phyloP scores from a whole-genome alignment of 2,797 vertebrate genomes.

The Falco cherrug region DNA sequence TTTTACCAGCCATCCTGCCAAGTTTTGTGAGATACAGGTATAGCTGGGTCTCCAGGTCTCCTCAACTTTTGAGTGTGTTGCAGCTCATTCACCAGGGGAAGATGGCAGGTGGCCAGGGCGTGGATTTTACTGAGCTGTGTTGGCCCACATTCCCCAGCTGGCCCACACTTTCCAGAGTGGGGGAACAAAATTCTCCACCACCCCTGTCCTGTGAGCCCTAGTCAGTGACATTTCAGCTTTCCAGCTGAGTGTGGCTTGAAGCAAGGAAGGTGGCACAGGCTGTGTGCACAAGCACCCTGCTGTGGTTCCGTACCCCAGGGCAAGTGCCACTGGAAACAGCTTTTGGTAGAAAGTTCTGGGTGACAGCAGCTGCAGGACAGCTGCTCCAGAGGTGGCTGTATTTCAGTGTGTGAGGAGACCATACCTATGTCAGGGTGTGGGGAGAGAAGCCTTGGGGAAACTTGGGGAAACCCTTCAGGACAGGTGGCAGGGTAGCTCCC shows the following conservation, averaged over 20 bases:
- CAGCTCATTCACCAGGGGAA: conserved; percentile 43
- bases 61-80: conserved; percentile 23
- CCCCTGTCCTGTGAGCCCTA: neutral
- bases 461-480: neutral
- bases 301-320: neutral
- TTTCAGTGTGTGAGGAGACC: neutral
- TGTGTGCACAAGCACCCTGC: neutral
- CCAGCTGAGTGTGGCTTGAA: neutral
- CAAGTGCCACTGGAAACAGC: neutral
- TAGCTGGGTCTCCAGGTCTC: conserved; percentile 16
- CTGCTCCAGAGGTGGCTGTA: neutral
- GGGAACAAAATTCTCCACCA: neutral
- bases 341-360: neutral
- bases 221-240: neutral
- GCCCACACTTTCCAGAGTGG: fast-evolving
- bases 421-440: neutral
- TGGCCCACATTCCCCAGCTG: neutral
- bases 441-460: neutral
- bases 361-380: neutral
- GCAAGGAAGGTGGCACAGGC: neutral
- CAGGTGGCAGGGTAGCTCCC: neutral
- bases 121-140: neutral
- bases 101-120: neutral
- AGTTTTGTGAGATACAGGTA: neutral
- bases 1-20: neutral